phyloP scores from a whole-genome alignment of 2,113 vertebrate species.

The Loxodonta africana region DNA sequence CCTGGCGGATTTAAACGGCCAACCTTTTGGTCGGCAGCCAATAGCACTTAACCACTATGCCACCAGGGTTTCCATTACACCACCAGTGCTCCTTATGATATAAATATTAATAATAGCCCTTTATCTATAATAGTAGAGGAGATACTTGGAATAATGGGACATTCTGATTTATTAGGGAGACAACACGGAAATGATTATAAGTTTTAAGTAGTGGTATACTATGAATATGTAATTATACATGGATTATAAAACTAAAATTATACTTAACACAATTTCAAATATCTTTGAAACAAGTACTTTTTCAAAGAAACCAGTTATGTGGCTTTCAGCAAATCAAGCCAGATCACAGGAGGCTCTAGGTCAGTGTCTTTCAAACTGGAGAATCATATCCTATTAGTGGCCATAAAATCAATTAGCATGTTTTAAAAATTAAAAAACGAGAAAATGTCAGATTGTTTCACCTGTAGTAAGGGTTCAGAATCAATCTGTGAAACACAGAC shows the following conservation, averaged over 20 bases:
- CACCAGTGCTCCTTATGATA: neutral
- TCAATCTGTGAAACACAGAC: neutral
- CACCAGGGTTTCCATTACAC: neutral
- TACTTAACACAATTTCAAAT: neutral
- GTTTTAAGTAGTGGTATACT: conserved; percentile 14
- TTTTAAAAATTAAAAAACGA: conserved; percentile 32
- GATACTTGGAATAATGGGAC: neutral
- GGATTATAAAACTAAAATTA: conserved; percentile 44
- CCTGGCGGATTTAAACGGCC: too few relatives aligned
- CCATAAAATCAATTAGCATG: conserved; percentile 39
- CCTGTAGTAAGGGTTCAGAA: conserved; percentile 31
- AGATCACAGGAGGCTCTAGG: neutral
- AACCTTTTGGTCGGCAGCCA: too few relatives aligned
- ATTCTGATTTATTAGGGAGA: conserved; percentile 38
- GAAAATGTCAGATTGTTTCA: conserved; percentile 7
- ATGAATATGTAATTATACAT: neutral
- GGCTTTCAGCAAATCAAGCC: neutral
- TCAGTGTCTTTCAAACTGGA: neutral
- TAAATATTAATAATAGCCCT: conserved; percentile 6
- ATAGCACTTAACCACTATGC: neutral
- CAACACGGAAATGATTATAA: neutral
- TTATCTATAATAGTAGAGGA: conserved; percentile 10
- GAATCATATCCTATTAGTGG: neutral
- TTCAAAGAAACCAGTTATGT: conserved; percentile 21
- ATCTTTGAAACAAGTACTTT: conserved; percentile 24